Conservation (phyloP, 1,140 invertebrate genomes). For the Pseudobourletiella spinata region DNA sequence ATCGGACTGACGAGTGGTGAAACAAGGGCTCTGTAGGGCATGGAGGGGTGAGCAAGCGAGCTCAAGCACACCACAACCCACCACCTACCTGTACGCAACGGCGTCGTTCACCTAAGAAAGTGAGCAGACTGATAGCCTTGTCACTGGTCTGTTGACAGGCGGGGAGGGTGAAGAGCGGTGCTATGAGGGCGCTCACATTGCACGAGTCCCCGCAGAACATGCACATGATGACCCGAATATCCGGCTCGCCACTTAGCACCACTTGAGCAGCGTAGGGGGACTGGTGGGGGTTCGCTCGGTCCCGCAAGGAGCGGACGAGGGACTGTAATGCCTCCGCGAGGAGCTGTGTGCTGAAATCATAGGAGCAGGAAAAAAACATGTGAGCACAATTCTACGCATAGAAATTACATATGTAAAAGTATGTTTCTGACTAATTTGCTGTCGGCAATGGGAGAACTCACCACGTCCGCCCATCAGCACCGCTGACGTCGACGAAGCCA, state of each 20-base stretch:
- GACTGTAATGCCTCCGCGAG: constrained; percentile 65
- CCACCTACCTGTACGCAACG: constrained; percentile 34
- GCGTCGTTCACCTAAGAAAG: constrained; percentile 70
- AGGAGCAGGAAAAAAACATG: neutral
- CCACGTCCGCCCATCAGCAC: constrained; percentile 20
- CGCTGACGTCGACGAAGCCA: constrained; percentile 34
- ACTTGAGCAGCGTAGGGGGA: constrained; percentile 30
- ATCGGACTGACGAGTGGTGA: too few relatives aligned
- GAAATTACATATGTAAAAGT: neutral
- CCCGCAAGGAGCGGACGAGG: constrained; percentile 49
- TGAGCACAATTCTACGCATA: neutral
- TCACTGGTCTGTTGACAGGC: constrained; percentile 77
- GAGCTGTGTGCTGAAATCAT: constrained; percentile 48
- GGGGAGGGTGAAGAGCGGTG: constrained; percentile 76
- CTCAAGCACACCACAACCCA: too few relatives aligned
- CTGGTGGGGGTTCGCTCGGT: constrained; percentile 28
- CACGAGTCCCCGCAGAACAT: constrained; percentile 95
- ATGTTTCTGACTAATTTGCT: too few relatives aligned
- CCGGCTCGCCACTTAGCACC: constrained; percentile 24
- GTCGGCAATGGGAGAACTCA: constrained; percentile 4
- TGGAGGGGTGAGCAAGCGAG: too few relatives aligned
- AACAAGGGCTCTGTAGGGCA: too few relatives aligned
- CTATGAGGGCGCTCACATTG: constrained; percentile 77
- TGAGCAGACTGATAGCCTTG: constrained; percentile 79
- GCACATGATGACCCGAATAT: constrained; percentile 80